Conservation (phyloP, 2,113 vertebrate genomes). For the Asarcornis scutulata region DNA sequence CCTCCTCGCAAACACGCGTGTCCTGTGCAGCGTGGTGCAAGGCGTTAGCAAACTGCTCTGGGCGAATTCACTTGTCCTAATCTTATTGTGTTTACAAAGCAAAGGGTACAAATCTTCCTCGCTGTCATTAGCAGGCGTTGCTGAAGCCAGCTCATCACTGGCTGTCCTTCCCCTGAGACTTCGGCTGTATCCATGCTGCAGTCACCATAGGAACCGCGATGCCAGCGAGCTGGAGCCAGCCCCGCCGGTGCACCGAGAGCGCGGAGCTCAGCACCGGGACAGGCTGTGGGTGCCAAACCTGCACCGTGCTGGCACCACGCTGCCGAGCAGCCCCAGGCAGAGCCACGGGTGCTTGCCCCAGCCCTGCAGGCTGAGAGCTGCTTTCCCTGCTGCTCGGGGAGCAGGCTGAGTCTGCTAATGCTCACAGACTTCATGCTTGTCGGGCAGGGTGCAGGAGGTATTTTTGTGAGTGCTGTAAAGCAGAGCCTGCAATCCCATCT, state of each 20-base stretch:
- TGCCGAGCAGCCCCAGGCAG: fast-evolving
- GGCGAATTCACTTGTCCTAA: fast-evolving
- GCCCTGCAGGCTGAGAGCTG: neutral
- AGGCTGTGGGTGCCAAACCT: neutral
- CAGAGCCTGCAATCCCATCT: neutral
- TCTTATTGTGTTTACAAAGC: neutral
- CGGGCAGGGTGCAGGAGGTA: neutral
- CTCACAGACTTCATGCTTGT: fast-evolving
- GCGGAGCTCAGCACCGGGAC: neutral
- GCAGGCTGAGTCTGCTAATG: fast-evolving
- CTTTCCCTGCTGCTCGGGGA: neutral
- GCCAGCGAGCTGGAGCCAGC: neutral
- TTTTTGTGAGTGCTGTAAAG: fast-evolving
- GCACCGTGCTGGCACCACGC: fast-evolving
- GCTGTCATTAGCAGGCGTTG: neutral
- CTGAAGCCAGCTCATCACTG: fast-evolving
- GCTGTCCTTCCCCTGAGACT: neutral
- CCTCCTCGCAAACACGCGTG: fast-evolving
- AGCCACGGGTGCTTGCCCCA: fast-evolving
- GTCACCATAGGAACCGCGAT: neutral
- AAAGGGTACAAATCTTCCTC: neutral
- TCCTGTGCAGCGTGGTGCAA: too few relatives aligned
- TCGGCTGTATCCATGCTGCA: neutral
- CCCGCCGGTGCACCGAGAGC: neutral
- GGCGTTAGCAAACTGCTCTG: fast-evolving